A percentile compares a stretch with the other conserved stretches of the same genome.
phyloP scores from a whole-genome alignment of 2,113 vertebrate genomes.

The Rhinichthys klamathensis region DNA sequence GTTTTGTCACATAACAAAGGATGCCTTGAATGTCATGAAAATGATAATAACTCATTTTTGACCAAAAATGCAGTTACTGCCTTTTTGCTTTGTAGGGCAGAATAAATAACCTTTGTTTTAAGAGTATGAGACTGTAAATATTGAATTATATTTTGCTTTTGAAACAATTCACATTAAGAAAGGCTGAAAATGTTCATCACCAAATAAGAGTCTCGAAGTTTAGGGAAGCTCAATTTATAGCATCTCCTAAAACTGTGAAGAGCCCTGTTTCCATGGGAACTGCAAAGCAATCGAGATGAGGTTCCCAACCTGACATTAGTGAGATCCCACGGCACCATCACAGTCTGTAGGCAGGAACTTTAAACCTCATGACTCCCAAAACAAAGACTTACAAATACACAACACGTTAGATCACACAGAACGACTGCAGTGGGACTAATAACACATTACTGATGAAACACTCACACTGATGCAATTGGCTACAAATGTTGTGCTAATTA shows the following conservation, averaged over 20 bases:
- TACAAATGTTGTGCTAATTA: neutral
- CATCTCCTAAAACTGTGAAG: slow-evolving; percentile 12
- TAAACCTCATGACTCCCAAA: slow-evolving; percentile 13
- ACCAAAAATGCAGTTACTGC: no score
- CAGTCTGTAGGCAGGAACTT: slow-evolving; percentile 9
- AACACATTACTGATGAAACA: neutral
- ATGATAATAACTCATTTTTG: no score
- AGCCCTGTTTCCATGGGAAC: slow-evolving; percentile 41
- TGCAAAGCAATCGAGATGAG: slow-evolving; percentile 24
- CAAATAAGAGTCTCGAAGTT: neutral
- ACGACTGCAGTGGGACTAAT: neutral
- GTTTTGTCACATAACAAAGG: no score
- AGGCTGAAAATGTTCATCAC: neutral
- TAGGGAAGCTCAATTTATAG: slow-evolving; percentile 18
- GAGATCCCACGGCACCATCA: slow-evolving; percentile 9
- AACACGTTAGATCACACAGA: neutral
- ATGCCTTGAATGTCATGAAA: no score
- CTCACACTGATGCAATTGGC: neutral
- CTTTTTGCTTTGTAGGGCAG: no score
- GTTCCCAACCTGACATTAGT: slow-evolving; percentile 31
- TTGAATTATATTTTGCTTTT: no score
- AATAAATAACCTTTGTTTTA: no score
- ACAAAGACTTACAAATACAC: neutral
- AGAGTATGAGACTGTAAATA: no score
- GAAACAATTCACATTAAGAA: neutral